Conservation (phyloP, 2,797 vertebrate genomes). For the Erpetoichthys calabaricus region DNA sequence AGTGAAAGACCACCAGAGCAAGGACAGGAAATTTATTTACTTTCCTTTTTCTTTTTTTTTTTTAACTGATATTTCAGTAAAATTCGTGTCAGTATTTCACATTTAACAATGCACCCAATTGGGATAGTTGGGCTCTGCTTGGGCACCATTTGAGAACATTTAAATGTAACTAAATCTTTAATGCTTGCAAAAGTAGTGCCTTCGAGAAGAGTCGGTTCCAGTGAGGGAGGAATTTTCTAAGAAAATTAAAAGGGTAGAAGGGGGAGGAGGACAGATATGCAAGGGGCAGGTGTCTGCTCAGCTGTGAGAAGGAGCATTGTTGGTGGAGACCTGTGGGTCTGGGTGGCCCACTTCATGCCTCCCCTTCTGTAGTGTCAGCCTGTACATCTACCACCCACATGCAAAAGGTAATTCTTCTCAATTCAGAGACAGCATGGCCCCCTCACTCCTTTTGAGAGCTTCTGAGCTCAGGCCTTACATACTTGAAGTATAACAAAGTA, state of each 20-base stretch:
- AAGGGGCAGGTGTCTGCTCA: constrained; percentile 58
- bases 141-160: constrained; percentile 47
- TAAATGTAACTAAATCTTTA: constrained; percentile 35
- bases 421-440: constrained; percentile 5
- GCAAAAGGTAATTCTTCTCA: constrained; percentile 24
- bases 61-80: constrained; percentile 37
- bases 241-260: constrained; percentile 12
- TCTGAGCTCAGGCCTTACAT: constrained; percentile 8
- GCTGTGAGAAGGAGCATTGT: constrained; percentile 43
- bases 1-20: constrained; percentile 72
- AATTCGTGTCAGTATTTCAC: constrained; percentile 43
- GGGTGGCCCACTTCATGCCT: constrained; percentile 61
- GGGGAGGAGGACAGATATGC: not conserved
- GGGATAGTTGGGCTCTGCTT: constrained; percentile 34
- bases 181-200: constrained; percentile 38
- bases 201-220: constrained; percentile 36
- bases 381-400: constrained; percentile 58
- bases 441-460: not conserved
- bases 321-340: constrained; percentile 57
- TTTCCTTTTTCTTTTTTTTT: constrained; percentile 19
- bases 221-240: constrained; percentile 50
- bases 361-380: constrained; percentile 53
- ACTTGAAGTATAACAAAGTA: constrained; percentile 36
- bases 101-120: constrained; percentile 26
- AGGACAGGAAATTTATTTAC: constrained; percentile 46